A percentile compares a stretch with the other conserved stretches of the same genome.
phyloP scores from a whole-genome alignment of 2,888 invertebrate species.

The Argyra leucocephala region DNA sequence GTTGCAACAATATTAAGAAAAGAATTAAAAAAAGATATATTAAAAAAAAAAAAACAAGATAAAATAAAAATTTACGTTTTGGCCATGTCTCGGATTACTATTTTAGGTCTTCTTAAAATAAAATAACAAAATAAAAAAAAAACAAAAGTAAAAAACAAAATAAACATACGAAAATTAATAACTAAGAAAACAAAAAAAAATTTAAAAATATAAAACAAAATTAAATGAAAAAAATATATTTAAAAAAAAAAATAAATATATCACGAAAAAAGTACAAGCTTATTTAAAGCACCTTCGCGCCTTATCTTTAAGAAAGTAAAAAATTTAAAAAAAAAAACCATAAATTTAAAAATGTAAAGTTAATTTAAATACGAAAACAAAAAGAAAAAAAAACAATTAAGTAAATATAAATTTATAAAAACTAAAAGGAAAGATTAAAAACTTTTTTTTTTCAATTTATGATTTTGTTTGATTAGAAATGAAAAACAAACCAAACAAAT shows the following conservation, averaged over 20 bases:
- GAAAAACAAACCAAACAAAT: conserved; percentile 13
- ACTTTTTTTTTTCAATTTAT: conserved; percentile 24
- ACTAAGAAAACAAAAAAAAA: conserved; percentile 34
- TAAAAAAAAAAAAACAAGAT: conserved; percentile 18
- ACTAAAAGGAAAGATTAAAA: conserved; percentile 23
- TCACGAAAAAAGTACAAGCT: conserved; percentile 62
- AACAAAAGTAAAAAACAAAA: conserved; percentile 26
- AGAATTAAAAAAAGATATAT: conserved; percentile 18
- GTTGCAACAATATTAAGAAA: conserved; percentile 21
- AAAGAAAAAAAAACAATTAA: conserved; percentile 32
- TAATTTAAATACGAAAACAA: conserved; percentile 42
- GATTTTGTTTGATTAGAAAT: conserved; percentile 27
- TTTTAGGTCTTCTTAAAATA: conserved; percentile 39
- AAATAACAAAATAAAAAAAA: conserved; percentile 30
- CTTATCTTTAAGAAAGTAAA: conserved; percentile 53
- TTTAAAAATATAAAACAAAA: conserved; percentile 34
- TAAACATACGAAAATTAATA: conserved; percentile 24
- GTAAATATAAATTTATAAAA: conserved; percentile 26
- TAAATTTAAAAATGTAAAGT: conserved; percentile 37
- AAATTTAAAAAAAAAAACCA: conserved; percentile 20
- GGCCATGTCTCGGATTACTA: conserved; percentile 43
- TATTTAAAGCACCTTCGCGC: conserved; percentile 65
- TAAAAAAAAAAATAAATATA: conserved; percentile 41
- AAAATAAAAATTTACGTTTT: conserved; percentile 31
- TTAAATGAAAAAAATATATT: conserved; percentile 17